Evolutionary conservation across 2,888 invertebrate genomes (phyloP), one percentile per base, ranked within the genome.

Genomic region (Acleris emargana): DNA sequence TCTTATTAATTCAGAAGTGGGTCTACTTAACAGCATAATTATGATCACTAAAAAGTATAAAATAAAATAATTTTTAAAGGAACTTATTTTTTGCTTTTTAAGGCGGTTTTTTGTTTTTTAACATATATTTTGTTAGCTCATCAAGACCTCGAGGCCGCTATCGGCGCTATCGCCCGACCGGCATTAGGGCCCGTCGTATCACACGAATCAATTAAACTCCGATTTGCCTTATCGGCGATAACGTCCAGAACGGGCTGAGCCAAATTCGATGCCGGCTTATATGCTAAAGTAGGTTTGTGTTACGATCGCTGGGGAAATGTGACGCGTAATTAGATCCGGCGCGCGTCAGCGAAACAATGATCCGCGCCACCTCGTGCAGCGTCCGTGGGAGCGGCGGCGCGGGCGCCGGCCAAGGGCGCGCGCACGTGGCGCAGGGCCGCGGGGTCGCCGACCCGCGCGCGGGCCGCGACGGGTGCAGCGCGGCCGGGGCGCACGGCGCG

Each of bases 211-310:
- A 64, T 64, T 64, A 64, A 11, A 50, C 43, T 28, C 25, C 59
- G 64, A 64, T 64, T 64, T 42, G 32, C 20, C 32, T 58, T 64
- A 64, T 64, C 64, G 42, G 2, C 6, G 63, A 64, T 64, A 64
- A 54, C 43, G 38, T 9, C 49, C 53, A 25, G 53, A 49, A 54
- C 49, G 42, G 28, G 16, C 25, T 42, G 38, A 47, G 58, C 58
- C 22, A 57, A 50, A 13, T 53, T 38, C 25, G 47, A 50, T 32
- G 51, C 38, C 20, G 22, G 52, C 38, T 47, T 58, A 32, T 45
- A 32, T 28, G 53, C 28, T 38, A 22, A 58, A 22, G 53, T 18
- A 32, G 53, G 9, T 53, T 53, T 47, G 16, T 32, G 52, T 11
- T 5, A 25, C 45, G 28, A 1, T 28, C 22, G 22, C 13, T 13